A percentile compares a stretch with the other conserved stretches of the same genome.
Conservation (phyloP, 2,888 invertebrate genomes). For the Diabrotica balteata region DNA sequence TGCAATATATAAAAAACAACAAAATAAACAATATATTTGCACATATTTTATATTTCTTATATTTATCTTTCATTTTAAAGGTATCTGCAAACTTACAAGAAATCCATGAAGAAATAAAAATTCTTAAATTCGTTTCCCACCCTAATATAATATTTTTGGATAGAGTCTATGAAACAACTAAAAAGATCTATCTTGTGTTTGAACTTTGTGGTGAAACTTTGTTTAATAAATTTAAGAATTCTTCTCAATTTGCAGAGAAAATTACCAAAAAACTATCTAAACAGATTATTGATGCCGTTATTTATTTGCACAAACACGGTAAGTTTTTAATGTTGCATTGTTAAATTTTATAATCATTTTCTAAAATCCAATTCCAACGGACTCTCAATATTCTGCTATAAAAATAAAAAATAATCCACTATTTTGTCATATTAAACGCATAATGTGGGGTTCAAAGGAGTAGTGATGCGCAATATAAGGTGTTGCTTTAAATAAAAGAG, state of each 20-base stretch:
- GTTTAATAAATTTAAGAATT: conserved; percentile 54
- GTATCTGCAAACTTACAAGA: conserved; percentile 29
- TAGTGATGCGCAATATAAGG: too few species aligned
- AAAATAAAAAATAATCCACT: too few species aligned
- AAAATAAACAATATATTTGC: too few species aligned
- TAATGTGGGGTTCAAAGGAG: too few species aligned
- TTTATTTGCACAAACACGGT: conserved; percentile 61
- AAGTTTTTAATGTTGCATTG: conserved; percentile 25
- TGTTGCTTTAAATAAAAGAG: too few species aligned
- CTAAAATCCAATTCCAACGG: too few species aligned
- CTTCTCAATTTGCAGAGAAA: conserved; percentile 54
- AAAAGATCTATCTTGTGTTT: conserved; percentile 65
- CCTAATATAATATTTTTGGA: conserved; percentile 65
- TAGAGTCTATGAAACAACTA: conserved; percentile 64
- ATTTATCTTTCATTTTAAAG: too few species aligned
- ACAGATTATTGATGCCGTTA: conserved; percentile 56
- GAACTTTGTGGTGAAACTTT: conserved; percentile 64
- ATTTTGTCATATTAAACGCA: too few species aligned
- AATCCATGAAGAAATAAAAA: conserved; percentile 63
- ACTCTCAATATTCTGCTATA: too few species aligned
- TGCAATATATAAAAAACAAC: too few species aligned
- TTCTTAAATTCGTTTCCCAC: conserved; percentile 65
- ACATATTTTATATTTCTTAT: too few species aligned
- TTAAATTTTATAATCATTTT: too few species aligned
- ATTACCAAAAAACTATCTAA: conserved; percentile 54